These are phyloP conservation scores for Chromoteleia sp. DNA, from an alignment of 2,888 invertebrate species.

Conservation along the genomic window DNA sequence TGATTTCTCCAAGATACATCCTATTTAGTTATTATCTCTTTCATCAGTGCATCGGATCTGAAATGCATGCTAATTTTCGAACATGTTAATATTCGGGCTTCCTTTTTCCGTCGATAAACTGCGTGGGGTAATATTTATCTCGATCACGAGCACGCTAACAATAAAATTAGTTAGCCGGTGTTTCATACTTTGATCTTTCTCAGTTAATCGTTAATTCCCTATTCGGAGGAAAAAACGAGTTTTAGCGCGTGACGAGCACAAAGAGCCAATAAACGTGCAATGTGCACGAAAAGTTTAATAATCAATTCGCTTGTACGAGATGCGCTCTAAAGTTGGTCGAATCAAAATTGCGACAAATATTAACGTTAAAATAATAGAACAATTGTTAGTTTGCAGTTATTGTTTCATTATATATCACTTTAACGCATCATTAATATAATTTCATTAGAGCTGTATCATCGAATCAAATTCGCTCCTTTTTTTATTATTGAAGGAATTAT, in stretches of 20 bases:
- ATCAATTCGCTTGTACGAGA: conserved; percentile 43
- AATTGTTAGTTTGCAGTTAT: no score
- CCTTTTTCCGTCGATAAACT: conserved; percentile 5
- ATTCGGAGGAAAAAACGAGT: conserved; percentile 48
- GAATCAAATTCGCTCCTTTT: no score
- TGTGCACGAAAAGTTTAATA: conserved; percentile 51
- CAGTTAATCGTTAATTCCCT: conserved; percentile 52
- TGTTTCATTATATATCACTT: no score
- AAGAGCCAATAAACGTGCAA: conserved; percentile 50
- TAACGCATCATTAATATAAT: no score
- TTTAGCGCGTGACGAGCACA: conserved; percentile 38
- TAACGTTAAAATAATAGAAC: not conserved
- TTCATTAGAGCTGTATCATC: no score
- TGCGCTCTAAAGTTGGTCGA: conserved; percentile 24
- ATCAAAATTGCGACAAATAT: conserved; percentile 27
- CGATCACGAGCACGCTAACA: conserved; percentile 30
- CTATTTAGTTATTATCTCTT: no score
- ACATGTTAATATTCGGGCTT: conserved; percentile 1
- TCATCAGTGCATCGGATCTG: no score
- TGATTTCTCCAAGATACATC: no score
- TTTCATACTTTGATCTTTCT: conserved; percentile 51
- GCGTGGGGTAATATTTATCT: conserved; percentile 28
- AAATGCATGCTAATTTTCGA: not conserved
- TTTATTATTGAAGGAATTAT: no score
- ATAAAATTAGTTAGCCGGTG: conserved; percentile 41